Evolutionary conservation across 2,797 vertebrate species (phyloP), one percentile per base, ranked within the genome.

Genomic region (Mallotus villosus): DNA sequence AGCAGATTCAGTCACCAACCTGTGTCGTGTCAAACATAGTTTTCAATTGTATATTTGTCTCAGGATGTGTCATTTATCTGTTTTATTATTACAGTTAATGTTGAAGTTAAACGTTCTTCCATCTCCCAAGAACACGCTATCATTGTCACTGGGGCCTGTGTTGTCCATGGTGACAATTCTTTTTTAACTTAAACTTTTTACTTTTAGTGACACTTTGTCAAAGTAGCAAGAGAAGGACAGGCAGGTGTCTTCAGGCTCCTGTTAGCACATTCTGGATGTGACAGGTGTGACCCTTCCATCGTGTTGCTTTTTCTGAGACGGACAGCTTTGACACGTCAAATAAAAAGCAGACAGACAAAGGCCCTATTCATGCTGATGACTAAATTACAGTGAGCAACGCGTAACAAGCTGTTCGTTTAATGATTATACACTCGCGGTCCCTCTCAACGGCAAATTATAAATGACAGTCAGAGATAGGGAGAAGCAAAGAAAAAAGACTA

Each of bases 331-430:
- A 22, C 21, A 17, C 41, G 12, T 24, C 17, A 6, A 6, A 4
- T 16, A 11, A 21, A 22, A 65, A n/a, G 37, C 12, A 19, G 41
- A 65, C 63, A 65, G 24, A 46, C 5, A 37, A n/a, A 37, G 29
- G 37, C 62, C 5, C 2, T 41, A 41, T 37, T 41, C 4, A n/a
- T 3, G 51, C n/a, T 65, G 63, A 49, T 65, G 37, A 46, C 63
- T 64, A 37, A 65, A 65, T 65, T 22, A 46, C 37, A 65, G 17
- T 24, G 63, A 41, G 63, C 12, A 6, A 49, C 41, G 63, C 22
- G 21, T 49, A 49, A 22, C 63, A 55, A 55, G 51, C 16, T 49
- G 21, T 21, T 41, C 0, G 22, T 24, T 46, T 65, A 22, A 16
- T 46, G 11, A 65, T 41, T 46, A 22, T 24, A 65, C 60, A 17